These are phyloP conservation scores for Pollachius pollachius DNA, from an alignment of 2,113 vertebrate species.

Conservation along the genomic window DNA sequence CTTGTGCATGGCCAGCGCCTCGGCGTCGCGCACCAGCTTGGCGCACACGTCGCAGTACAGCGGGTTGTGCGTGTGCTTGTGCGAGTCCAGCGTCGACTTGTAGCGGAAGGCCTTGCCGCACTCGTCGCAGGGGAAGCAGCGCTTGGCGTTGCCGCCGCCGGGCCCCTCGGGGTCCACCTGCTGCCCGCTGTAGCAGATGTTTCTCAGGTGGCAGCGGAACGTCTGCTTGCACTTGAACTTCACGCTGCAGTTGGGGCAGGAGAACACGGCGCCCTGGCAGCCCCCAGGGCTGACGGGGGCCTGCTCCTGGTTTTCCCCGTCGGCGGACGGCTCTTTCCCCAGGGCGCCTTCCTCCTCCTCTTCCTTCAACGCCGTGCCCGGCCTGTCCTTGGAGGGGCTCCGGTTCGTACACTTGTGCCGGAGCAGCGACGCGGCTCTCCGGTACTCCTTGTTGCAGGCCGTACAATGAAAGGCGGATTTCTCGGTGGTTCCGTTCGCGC, in stretches of 20 bases:
- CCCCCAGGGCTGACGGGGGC: conserved; percentile 35
- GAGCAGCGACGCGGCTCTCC: conserved; percentile 54
- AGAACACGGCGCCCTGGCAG: conserved; percentile 52
- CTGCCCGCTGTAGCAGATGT: conserved; percentile 67
- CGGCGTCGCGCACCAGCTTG: conserved; percentile 61
- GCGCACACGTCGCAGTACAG: conserved; percentile 70
- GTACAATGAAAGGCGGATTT: conserved; percentile 35
- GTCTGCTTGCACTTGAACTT: conserved; percentile 70
- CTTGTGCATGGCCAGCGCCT: conserved; percentile 62
- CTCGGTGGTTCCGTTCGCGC: conserved; percentile 36
- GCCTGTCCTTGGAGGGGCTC: background rate
- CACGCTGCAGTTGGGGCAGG: conserved; percentile 63
- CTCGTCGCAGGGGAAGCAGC: conserved; percentile 59
- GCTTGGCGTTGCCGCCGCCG: conserved; percentile 36
- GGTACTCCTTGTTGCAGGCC: conserved; percentile 51
- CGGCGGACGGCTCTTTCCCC: conserved; percentile 16
- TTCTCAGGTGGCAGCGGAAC: conserved; percentile 61
- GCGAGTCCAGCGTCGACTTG: conserved; percentile 63
- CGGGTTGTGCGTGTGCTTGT: conserved; percentile 69
- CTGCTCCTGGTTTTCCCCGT: background rate
- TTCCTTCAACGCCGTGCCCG: conserved; percentile 10
- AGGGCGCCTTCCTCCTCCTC: conserved; percentile 12
- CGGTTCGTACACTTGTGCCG: conserved; percentile 50
- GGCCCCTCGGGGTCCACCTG: conserved; percentile 64
- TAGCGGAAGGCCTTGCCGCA: conserved; percentile 66